Conservation (phyloP, 2,113 vertebrate genomes). For the Macrotis lagotis region DNA sequence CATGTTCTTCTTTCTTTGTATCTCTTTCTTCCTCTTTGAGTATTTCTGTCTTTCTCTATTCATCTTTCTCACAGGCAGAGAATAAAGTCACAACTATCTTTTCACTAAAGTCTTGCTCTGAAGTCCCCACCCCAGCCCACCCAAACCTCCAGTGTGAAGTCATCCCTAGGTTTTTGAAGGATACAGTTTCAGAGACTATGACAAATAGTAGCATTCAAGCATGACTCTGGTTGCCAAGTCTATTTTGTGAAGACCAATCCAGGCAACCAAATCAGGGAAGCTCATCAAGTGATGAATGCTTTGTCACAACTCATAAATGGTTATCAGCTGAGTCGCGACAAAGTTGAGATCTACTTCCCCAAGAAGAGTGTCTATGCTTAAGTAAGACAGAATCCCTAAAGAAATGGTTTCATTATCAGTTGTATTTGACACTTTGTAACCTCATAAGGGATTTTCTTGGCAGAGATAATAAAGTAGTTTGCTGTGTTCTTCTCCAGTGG, state of each 20-base stretch:
- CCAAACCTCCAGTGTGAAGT: too few species aligned
- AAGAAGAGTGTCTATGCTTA: background rate
- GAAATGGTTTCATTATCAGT: background rate
- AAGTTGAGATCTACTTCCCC: background rate
- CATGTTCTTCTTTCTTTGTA: background rate
- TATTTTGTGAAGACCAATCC: background rate
- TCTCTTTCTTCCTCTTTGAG: background rate
- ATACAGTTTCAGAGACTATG: background rate
- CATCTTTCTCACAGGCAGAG: background rate
- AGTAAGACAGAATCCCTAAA: background rate
- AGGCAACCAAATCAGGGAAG: background rate
- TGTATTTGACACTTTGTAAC: background rate
- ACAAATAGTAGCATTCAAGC: background rate
- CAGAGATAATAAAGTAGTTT: background rate
- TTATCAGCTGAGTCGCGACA: background rate
- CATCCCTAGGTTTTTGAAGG: background rate
- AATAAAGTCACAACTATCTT: background rate
- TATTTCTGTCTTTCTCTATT: background rate
- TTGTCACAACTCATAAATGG: background rate
- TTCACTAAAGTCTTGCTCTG: background rate
- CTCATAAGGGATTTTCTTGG: background rate
- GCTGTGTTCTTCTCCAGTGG: background rate
- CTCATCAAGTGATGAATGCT: background rate
- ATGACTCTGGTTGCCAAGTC: background rate
- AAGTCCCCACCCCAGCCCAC: background rate